A percentile compares a stretch with the other conserved stretches of the same genome.
Evolutionary conservation across 2,797 vertebrate species (phyloP).

Genomic region (Phyllotis vaccarum): DNA sequence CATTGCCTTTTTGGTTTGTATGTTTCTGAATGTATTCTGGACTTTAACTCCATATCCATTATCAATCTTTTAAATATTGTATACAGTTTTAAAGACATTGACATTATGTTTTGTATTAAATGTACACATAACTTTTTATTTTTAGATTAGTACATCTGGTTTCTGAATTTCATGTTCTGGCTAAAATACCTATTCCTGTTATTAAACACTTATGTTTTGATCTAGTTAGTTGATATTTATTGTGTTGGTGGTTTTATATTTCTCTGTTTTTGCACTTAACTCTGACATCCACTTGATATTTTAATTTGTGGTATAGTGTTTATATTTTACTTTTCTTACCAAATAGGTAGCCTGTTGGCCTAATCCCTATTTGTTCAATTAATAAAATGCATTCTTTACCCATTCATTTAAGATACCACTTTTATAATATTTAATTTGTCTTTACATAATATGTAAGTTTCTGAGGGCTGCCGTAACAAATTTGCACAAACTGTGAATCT

Average conservation of each 20-base stretch:
- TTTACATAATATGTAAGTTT: constrained; percentile 23
- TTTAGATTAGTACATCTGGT: constrained; percentile 44
- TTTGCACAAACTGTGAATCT: not conserved
- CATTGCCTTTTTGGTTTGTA: not conserved
- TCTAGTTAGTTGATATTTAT: not conserved
- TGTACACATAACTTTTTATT: constrained; percentile 52
- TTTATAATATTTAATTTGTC: constrained; percentile 50
- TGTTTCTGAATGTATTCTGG: constrained; percentile 42
- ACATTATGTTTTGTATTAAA: constrained; percentile 26
- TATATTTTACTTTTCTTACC: constrained; percentile 51
- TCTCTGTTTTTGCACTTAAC: constrained; percentile 48
- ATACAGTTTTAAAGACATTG: constrained; percentile 4
- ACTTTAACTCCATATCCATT: constrained; percentile 23
- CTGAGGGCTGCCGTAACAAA: constrained; percentile 5
- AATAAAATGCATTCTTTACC: constrained; percentile 47
- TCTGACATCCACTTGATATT: constrained; percentile 59
- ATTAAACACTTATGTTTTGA: constrained; percentile 43
- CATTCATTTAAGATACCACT: constrained; percentile 35
- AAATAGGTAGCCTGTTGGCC: constrained; percentile 13
- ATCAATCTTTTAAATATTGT: constrained; percentile 45
- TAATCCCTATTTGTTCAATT: constrained; percentile 30
- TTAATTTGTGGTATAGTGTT: constrained; percentile 23
- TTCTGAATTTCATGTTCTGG: constrained; percentile 51
- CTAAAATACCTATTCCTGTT: constrained; percentile 58
- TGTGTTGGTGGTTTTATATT: not conserved